Percentiles rank a stretch among this genome's conserved stretches.
phyloP scores from a whole-genome alignment of 2,888 invertebrate species.

The Tachina lurida region DNA sequence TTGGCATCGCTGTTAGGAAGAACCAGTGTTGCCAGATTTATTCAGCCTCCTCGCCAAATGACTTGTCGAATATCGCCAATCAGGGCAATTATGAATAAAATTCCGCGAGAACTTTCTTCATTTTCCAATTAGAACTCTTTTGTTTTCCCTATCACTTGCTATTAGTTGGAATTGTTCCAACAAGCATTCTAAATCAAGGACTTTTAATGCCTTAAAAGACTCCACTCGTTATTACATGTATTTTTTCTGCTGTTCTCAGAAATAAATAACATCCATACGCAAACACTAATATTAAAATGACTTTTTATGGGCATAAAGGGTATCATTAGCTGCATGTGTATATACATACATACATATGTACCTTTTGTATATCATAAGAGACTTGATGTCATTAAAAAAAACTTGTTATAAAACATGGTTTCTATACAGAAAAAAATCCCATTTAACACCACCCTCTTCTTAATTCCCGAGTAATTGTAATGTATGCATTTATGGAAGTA shows the following conservation, averaged over 20 bases:
- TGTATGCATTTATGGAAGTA: background rate
- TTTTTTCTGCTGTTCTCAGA: conserved; percentile 33
- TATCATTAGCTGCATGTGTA: conserved; percentile 68
- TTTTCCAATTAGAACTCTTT: too few species aligned
- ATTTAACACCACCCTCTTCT: conserved; percentile 48
- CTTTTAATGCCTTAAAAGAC: background rate
- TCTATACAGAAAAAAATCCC: conserved; percentile 54
- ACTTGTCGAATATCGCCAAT: too few species aligned
- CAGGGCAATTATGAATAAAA: too few species aligned
- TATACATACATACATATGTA: background rate
- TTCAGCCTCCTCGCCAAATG: too few species aligned
- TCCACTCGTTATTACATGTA: background rate
- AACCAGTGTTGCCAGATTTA: too few species aligned
- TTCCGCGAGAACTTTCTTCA: too few species aligned
- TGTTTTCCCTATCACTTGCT: too few species aligned
- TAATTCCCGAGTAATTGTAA: conserved; percentile 8
- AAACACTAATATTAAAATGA: conserved; percentile 64
- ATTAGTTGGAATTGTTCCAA: too few species aligned
- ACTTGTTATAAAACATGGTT: conserved; percentile 65
- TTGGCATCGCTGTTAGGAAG: too few species aligned
- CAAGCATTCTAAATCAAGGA: too few species aligned
- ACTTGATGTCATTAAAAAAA: conserved; percentile 66
- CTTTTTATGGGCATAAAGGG: conserved; percentile 73
- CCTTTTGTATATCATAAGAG: conserved; percentile 53
- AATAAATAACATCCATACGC: conserved; percentile 42